Base-by-base conservation (phyloP, 1,140 invertebrate genomes). In the Bombus sylvicola region DNA sequence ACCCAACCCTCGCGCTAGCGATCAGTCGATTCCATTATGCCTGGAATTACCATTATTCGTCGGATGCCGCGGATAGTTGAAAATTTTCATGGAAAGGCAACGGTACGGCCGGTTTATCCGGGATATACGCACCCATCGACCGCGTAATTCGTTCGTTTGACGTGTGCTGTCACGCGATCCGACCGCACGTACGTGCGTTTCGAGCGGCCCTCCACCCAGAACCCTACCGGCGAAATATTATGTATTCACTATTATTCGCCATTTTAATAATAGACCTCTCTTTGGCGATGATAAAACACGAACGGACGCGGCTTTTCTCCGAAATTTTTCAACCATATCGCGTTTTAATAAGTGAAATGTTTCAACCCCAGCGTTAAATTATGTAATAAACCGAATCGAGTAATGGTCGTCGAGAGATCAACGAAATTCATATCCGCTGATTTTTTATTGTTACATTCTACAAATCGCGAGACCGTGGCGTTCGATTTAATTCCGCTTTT, bases 61-160 rank as follows among this genome's bases (percentile, higher is more conserved):
- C 47, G 81, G 81, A 83, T 84, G 57, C 81, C 74, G 69, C 69
- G 79, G 76, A 74, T 80, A 71, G 86, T 72, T 83, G 89, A 85
- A 83, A 85, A 77, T 89, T 89, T 89, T 68, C 81, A 77, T 76
- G 53, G 72, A 83, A 80, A 62, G 41, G 83, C 53, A 76, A 83
- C 80, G 84, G 81, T n/a, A 85, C 43, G 82, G 82, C 47, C 68
- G 82, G 87, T 90, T 90, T 91, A 83, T 88, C 81, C 82, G 59
- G 88, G 84, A 86, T 88, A 90, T 88, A 85, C 81, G 81, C 72
- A 68, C 66, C 86, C 77, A 64, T 86, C 82, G 76, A 85, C 87
- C 88, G 66, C 89, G 89, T 86, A 90, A 90, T 88, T 88, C 88
- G 89, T 88, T 77, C 83, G 83, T 90, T 90, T 90, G 89, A 90